Conservation (phyloP, 2,888 invertebrate species). For the Podotricha telesiphe region DNA sequence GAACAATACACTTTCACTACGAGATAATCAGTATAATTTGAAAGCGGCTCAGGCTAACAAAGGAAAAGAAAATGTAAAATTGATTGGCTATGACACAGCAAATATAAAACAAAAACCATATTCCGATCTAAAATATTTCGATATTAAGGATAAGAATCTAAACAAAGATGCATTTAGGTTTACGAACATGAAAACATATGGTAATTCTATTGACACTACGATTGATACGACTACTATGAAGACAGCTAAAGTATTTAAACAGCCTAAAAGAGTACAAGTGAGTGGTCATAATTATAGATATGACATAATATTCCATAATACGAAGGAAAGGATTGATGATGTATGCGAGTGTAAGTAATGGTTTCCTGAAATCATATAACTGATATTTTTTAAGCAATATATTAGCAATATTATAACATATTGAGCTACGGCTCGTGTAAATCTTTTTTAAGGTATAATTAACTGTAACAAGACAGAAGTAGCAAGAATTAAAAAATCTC, state of each 20-base stretch:
- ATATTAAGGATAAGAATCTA: background rate
- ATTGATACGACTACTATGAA: background rate
- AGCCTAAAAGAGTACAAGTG: conserved; percentile 43
- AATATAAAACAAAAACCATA: conserved; percentile 1
- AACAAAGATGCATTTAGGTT: conserved; percentile 35
- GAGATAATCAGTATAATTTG: background rate
- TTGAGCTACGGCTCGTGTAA: no score
- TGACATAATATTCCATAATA: conserved; percentile 44
- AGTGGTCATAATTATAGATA: conserved; percentile 46
- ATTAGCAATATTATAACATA: no score
- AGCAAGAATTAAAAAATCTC: no score
- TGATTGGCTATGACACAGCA: background rate
- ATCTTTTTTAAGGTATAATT: no score
- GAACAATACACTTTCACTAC: background rate
- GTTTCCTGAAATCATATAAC: background rate
- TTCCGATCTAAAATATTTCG: background rate
- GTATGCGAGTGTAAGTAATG: conserved; percentile 13
- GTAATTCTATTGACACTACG: conserved; percentile 1
- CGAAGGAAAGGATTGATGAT: conserved; percentile 18
- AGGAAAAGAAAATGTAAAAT: background rate
- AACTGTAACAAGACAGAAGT: no score
- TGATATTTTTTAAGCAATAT: background rate
- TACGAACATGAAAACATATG: conserved; percentile 27
- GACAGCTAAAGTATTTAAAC: background rate
- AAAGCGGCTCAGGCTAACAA: background rate